Percentiles rank a stretch among this genome's conserved stretches.
These are phyloP conservation scores for Chrysomallon squamiferum DNA, from an alignment of 1,140 invertebrate species.

Conservation along the genomic window DNA sequence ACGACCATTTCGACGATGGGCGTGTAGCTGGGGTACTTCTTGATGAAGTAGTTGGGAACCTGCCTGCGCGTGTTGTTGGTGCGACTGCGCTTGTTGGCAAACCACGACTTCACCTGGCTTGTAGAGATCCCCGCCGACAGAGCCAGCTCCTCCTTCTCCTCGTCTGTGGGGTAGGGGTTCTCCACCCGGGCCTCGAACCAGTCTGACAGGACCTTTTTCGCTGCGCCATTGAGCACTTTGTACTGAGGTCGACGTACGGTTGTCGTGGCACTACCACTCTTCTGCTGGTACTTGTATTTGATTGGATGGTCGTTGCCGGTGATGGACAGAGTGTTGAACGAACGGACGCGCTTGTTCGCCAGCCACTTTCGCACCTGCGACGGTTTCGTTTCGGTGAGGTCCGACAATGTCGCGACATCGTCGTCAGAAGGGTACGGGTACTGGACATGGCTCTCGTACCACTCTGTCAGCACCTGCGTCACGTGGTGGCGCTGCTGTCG, in stretches of 20 bases:
- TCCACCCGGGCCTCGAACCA: conserved; percentile 47
- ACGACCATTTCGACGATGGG: conserved; percentile 31
- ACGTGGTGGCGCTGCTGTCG: conserved; percentile 13
- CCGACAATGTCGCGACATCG: conserved; percentile 30
- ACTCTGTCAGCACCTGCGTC: conserved; percentile 32
- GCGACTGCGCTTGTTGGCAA: conserved; percentile 57
- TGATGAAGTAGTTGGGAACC: conserved; percentile 48
- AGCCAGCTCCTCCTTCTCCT: conserved; percentile 47
- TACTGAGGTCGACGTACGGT: conserved; percentile 17
- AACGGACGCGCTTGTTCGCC: conserved; percentile 52
- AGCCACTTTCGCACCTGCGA: conserved; percentile 56
- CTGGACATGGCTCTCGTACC: conserved; percentile 45
- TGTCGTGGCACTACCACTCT: not conserved
- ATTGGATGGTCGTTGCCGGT: conserved; percentile 52
- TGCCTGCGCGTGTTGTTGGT: conserved; percentile 46
- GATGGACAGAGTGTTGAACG: conserved; percentile 53
- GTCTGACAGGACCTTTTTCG: conserved; percentile 40
- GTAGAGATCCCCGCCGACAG: conserved; percentile 38
- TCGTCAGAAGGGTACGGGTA: conserved; percentile 49
- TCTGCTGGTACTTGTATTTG: conserved; percentile 40
- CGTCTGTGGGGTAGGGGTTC: conserved; percentile 53
- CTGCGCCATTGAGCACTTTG: conserved; percentile 32
- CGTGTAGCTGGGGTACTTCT: conserved; percentile 38
- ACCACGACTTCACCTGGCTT: conserved; percentile 57
- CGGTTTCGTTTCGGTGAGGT: conserved; percentile 27